Base-by-base conservation (phyloP, 2,888 invertebrate species). In the Ectobius pallidus region DNA sequence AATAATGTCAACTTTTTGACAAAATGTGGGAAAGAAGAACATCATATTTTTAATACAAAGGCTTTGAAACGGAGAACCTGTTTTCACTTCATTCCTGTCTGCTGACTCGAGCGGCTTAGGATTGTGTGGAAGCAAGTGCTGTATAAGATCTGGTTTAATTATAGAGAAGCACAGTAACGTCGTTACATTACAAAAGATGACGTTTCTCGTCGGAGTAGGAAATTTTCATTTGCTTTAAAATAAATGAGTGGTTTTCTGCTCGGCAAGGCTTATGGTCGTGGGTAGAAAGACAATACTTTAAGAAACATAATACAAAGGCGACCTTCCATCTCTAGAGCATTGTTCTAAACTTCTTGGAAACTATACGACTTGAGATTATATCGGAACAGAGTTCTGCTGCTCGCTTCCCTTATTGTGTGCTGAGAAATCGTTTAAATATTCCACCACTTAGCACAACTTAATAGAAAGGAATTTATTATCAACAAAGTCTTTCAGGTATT, bases 311-410 rank as follows among this genome's bases (percentile, higher is more conserved):
- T 30, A 58, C 27, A 58, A 58, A 58, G 27, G n/a, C 27, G 14
- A 52, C 30, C 3, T 34, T 62, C 62, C 39, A 14, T 62, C 3
- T 62, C 27, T 16, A 7, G 27, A 2, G 65, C 46, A 44, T 65
- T 65, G 30, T 65, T 65, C 18, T n/a, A 30, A 65, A 46, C 46
- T 65, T 65, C 18, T 46, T 22, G 42, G 42, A 63, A 63, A 42
- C 39, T 16, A 14, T 14, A 20, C 22, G 16, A 52, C 52, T 20
- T n/a, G 20, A 46, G n/a, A n/a, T n/a, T n/a, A n/a, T 46, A 46
- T 46, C 20, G 20, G 1, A 18, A 46, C n/a, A 14, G 7, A 44
- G 44, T 4, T 18, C 49, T 49, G 18, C 46, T 6, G 18, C 46
- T 46, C 18, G 20, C 20, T 6, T 46, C 20, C 61, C 7, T 30